phyloP scores from a whole-genome alignment of 2,797 vertebrate genomes.

The Coendou prehensilis region DNA sequence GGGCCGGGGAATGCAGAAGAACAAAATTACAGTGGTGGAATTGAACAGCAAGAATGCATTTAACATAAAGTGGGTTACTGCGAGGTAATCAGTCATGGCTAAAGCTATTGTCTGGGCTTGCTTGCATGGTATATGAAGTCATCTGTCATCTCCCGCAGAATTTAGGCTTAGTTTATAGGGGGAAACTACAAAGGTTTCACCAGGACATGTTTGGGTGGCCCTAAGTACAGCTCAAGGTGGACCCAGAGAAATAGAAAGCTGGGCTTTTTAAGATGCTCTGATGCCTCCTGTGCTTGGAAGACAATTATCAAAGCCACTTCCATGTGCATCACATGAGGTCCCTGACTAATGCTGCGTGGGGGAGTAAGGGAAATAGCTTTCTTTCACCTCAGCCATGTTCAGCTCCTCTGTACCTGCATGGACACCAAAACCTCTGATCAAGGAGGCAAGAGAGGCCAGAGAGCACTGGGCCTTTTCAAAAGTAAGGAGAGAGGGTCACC shows the following conservation, averaged over 20 bases:
- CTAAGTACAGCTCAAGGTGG: conserved; percentile 80
- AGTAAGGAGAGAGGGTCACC: rapidly evolving
- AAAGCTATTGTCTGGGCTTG: conserved; percentile 97
- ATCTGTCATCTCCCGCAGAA: conserved; percentile 97
- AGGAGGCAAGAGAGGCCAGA: neutral
- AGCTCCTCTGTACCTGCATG: rapidly evolving
- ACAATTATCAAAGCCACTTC: conserved; percentile 43
- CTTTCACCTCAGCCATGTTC: neutral
- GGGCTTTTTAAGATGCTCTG: conserved; percentile 54
- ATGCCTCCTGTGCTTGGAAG: neutral
- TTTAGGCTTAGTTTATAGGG: conserved; percentile 94
- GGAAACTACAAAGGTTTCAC: conserved; percentile 92
- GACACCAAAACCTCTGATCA: rapidly evolving
- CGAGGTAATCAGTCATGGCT: conserved; percentile 99
- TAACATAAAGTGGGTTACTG: conserved; percentile 99
- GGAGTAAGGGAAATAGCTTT: neutral
- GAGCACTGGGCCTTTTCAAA: neutral
- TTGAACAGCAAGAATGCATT: conserved; percentile 99
- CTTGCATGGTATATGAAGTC: conserved; percentile 99
- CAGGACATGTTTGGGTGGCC: conserved; percentile 86
- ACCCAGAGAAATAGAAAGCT: conserved; percentile 74
- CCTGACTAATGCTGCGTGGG: neutral
- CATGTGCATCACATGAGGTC: neutral
- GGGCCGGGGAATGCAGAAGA: conserved; percentile 95
- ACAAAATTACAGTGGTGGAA: conserved; percentile 99